phyloP scores from a whole-genome alignment of 2,797 vertebrate species.

The Poliocrania exsul region DNA sequence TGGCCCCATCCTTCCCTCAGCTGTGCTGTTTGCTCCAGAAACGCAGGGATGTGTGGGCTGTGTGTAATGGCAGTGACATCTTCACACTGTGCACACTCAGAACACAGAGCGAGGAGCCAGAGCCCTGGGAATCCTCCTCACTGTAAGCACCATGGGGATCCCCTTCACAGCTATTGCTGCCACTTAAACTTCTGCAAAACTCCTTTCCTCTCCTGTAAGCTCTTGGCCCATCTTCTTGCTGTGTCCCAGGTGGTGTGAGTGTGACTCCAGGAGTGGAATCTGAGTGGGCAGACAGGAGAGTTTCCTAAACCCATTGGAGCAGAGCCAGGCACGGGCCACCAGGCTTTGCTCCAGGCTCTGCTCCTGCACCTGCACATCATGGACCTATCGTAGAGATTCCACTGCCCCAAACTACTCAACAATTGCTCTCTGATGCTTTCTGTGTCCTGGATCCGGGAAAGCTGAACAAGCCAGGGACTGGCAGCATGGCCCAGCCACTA shows the following conservation, averaged over 20 bases:
- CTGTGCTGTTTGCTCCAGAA: not conserved
- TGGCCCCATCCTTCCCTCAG: not conserved
- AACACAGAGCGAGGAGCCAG: accelerated
- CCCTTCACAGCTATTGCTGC: not conserved
- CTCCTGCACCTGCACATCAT: not conserved
- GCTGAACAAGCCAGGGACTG: too few relatives aligned
- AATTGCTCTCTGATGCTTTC: not conserved
- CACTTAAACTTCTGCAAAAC: not conserved
- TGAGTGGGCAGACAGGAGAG: not conserved
- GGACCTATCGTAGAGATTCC: not conserved
- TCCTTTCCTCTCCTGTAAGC: not conserved
- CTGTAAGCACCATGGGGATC: accelerated
- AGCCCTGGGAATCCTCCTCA: not conserved
- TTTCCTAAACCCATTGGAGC: not conserved
- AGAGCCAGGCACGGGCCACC: not conserved
- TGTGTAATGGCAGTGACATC: not conserved
- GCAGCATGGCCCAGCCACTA: not conserved
- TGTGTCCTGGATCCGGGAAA: not conserved
- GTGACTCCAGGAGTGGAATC: not conserved
- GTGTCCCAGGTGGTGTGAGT: not conserved
- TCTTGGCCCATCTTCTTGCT: not conserved
- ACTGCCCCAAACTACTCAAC: not conserved
- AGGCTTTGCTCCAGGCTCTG: not conserved
- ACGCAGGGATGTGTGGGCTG: accelerated
- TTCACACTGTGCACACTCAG: not conserved